phyloP scores from a whole-genome alignment of 2,797 vertebrate species.

The Benthosema pterotum region DNA sequence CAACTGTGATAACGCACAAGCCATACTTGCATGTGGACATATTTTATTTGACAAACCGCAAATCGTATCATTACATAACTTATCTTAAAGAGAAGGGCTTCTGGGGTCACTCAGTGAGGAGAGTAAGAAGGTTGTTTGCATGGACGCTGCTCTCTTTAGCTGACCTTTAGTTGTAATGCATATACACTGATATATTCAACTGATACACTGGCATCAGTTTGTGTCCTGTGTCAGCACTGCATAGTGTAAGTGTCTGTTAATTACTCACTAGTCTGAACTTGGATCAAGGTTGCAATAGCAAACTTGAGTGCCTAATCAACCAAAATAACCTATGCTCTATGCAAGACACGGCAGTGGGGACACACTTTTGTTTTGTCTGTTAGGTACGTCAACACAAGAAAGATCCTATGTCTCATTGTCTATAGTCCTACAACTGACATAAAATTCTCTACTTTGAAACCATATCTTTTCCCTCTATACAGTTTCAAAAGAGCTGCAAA shows the following conservation, averaged over 20 bases:
- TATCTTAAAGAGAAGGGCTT: not conserved
- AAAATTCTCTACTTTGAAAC: not conserved
- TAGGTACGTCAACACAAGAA: not conserved
- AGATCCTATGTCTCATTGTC: not conserved
- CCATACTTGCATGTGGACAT: not conserved
- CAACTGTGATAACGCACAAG: not conserved
- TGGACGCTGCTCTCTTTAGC: not conserved
- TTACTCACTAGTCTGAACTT: not conserved
- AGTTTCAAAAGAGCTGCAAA: too few relatives aligned
- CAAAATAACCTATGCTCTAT: too few relatives aligned
- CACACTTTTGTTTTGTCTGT: not conserved
- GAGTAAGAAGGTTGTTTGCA: not conserved
- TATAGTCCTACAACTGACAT: not conserved
- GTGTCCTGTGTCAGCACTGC: too few relatives aligned
- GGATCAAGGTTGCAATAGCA: not conserved
- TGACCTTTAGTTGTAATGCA: not conserved
- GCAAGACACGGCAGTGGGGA: not conserved
- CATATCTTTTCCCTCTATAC: conserved; percentile 11
- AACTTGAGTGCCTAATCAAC: not conserved
- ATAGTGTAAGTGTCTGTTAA: too few relatives aligned
- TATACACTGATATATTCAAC: not conserved
- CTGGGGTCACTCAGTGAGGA: not conserved
- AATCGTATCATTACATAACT: not conserved
- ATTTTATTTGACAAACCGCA: not conserved
- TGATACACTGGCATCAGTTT: too few relatives aligned